Evolutionary conservation across 2,113 vertebrate genomes (phyloP).

Genomic region (Microtus montanus): DNA sequence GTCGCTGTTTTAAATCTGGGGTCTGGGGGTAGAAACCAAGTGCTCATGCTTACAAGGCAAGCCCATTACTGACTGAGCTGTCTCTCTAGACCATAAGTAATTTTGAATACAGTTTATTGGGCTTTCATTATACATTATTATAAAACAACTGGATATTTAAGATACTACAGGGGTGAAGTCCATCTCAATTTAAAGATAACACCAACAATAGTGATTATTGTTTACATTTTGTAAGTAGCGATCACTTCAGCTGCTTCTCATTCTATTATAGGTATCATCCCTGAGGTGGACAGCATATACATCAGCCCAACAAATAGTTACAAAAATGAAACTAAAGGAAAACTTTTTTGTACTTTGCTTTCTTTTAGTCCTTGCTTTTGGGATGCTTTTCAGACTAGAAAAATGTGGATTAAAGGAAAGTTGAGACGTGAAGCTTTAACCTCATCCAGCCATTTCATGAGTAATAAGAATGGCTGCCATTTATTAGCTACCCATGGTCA

Average conservation of each 20-base stretch:
- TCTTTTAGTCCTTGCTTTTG: neutral
- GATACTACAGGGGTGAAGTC: conserved; percentile 29
- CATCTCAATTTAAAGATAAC: conserved; percentile 36
- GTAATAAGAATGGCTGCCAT: neutral
- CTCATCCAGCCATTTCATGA: neutral
- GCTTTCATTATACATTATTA: neutral
- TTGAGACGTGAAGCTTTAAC: neutral
- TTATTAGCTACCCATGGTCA: neutral
- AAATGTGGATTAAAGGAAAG: neutral
- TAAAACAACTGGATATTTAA: neutral
- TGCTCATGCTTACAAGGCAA: neutral
- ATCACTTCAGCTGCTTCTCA: conserved; percentile 8
- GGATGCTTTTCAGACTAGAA: neutral
- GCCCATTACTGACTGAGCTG: neutral
- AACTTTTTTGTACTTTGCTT: neutral
- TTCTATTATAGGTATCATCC: neutral
- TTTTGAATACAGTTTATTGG: conserved; percentile 33
- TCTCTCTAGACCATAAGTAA: neutral
- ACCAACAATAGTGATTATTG: neutral
- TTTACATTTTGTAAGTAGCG: neutral
- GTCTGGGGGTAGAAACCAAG: neutral
- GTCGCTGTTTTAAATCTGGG: neutral
- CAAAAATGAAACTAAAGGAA: neutral
- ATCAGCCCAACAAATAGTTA: conserved; percentile 1
- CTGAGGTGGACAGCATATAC: neutral